Evolutionary conservation across 2,888 invertebrate genomes (phyloP).

Genomic region (Lasioglossum pauxillum): DNA sequence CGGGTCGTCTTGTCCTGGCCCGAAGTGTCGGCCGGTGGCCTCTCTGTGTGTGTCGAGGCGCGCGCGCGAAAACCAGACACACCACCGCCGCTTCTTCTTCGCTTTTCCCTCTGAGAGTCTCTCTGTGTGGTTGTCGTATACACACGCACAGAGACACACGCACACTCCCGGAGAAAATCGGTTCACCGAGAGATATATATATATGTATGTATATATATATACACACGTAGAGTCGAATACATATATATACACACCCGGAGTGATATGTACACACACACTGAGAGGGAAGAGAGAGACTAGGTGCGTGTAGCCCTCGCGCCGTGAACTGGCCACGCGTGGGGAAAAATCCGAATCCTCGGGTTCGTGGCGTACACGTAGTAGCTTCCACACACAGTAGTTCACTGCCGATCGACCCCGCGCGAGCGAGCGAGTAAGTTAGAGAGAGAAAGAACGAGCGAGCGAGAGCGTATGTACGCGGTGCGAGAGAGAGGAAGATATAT

Average conservation of each 20-base stretch:
- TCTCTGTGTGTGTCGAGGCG: slow-evolving; percentile 47
- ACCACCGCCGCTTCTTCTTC: slow-evolving; percentile 57
- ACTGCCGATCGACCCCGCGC: slow-evolving; percentile 55
- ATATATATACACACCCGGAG: neutral
- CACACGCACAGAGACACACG: slow-evolving; percentile 46
- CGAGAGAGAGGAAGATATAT: neutral
- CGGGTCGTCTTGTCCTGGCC: slow-evolving; percentile 71
- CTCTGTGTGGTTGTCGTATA: slow-evolving; percentile 43
- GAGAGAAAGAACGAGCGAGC: neutral
- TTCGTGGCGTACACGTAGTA: slow-evolving; percentile 33
- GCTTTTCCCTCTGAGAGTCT: slow-evolving; percentile 36
- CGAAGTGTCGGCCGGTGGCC: slow-evolving; percentile 70
- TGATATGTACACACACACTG: neutral
- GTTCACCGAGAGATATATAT: slow-evolving; percentile 55
- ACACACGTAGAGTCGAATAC: neutral
- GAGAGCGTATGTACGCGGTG: neutral
- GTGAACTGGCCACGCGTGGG: slow-evolving; percentile 61
- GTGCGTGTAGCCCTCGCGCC: slow-evolving; percentile 47
- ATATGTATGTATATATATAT: neutral
- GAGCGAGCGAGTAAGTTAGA: slow-evolving; percentile 43
- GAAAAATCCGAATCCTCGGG: slow-evolving; percentile 45
- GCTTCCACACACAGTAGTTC: slow-evolving; percentile 57
- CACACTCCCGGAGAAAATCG: slow-evolving; percentile 52
- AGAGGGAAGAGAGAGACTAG: slow-evolving; percentile 9
- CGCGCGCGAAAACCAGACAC: slow-evolving; percentile 65